Evolutionary conservation across 2,113 vertebrate genomes (phyloP).

Genomic region (Camelus bactrianus): DNA sequence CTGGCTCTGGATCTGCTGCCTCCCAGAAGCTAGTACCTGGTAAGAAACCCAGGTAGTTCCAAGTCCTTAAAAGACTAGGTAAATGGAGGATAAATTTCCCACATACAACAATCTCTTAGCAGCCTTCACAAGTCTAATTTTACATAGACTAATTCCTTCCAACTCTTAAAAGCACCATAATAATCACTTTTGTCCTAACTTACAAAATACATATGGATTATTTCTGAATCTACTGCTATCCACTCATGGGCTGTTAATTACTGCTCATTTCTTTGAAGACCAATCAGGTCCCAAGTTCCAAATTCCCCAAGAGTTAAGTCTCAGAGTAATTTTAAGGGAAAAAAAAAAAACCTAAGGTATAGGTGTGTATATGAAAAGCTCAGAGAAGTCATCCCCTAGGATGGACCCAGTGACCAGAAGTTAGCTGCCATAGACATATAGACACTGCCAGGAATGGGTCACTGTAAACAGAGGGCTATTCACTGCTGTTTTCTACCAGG

Average conservation of each 20-base stretch:
- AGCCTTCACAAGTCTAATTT: background rate
- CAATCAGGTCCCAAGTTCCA: conserved; percentile 3
- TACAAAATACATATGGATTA: background rate
- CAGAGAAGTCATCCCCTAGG: background rate
- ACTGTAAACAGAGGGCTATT: background rate
- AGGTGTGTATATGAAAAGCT: background rate
- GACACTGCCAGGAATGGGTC: background rate
- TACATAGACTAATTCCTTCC: background rate
- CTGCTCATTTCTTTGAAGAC: background rate
- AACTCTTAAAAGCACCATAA: background rate
- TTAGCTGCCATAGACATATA: background rate
- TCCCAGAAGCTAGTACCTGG: background rate
- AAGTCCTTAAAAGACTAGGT: background rate
- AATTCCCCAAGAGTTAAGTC: background rate
- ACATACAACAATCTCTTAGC: background rate
- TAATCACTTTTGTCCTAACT: background rate
- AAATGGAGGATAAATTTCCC: background rate
- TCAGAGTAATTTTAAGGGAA: background rate
- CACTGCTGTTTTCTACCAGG: background rate
- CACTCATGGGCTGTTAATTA: background rate
- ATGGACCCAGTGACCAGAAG: background rate
- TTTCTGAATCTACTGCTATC: background rate
- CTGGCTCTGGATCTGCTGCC: background rate
- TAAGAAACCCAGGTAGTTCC: background rate
- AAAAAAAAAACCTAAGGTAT: background rate